phyloP scores from a whole-genome alignment of 2,113 vertebrate genomes.

The Uria lomvia region DNA sequence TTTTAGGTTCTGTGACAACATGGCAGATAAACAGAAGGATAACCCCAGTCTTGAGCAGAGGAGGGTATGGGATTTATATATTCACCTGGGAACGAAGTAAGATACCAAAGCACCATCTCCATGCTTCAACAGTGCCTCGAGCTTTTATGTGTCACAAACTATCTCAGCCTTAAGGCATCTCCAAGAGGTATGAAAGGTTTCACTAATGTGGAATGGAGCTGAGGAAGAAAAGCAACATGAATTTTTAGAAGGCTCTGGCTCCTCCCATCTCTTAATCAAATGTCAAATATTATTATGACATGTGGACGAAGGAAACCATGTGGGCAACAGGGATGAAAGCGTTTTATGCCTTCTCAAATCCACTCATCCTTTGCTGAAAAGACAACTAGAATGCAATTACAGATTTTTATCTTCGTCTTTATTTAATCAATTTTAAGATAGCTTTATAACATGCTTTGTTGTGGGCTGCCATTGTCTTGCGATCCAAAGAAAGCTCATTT shows the following conservation, averaged over 20 bases:
- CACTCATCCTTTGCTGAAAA: neutral
- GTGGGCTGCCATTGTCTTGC: neutral
- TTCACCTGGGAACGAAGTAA: neutral
- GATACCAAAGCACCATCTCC: neutral
- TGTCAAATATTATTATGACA: neutral
- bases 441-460: neutral
- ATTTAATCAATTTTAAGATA: neutral
- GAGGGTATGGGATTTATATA: neutral
- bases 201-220: neutral
- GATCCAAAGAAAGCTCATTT: neutral
- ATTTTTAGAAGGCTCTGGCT: neutral
- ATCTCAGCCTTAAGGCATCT: neutral
- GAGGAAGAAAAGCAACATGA: neutral
- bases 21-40: neutral
- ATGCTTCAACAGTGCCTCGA: neutral
- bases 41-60: neutral
- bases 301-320: neutral
- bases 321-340: neutral
- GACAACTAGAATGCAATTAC: neutral
- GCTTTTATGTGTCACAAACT: neutral
- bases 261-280: neutral
- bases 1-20: neutral
- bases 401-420: neutral
- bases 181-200: neutral
- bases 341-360: neutral